Base-by-base conservation (phyloP, 2,888 invertebrate genomes). In the Eristalinus sepulchralis region DNA sequence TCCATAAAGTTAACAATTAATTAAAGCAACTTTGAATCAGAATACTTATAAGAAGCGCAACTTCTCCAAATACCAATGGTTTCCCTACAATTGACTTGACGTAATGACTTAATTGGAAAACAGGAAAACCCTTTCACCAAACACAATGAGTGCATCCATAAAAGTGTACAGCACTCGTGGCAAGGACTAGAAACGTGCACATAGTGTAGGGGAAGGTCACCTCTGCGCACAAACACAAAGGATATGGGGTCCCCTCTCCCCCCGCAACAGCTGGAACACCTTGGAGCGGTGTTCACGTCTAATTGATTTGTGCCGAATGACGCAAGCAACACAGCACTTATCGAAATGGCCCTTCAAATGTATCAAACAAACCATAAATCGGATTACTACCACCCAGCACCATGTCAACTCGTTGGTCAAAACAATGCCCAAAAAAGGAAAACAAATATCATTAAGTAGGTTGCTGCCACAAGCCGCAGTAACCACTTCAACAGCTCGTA, bases 401-500 rank as follows among this genome's bases (percentile, higher is more conserved):
- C 33, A 67, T 59, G 66, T 59, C 75, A 67, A 47, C 75, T 39
- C 34, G 55, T 39, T 31, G 59, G 39, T 33, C 75, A 76, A 31
- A 72, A 72, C 47, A 62, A 20, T 47, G 3, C 31, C 33, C 31
- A n/a, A 79, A 71, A 71, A 47, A 47, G 1, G 13, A 22, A 27
- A 10, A n/a, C 13, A 13, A 57, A 57, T 17, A 24, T 1, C 33
- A 63, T 22, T 62, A 22, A 53, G 22, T 60, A n/a, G 31, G 31
- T 60, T 31, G 27, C 24, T 60, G 31, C n/a, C 60, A 2, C 2
- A n/a, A 60, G 60, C 17, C 27, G 31, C 17, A 47, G 39, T 47
- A 47, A 47, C 39, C n/a, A 47, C 39, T 47, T 6, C n/a, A n/a
- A n/a, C 39, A 47, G n/a, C 39, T 1, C n/a, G 39, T 47, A 60